Percentiles rank a stretch among this genome's conserved stretches.
These are phyloP conservation scores for Drosophila neoperkinsi DNA, from an alignment of 2,888 invertebrate genomes.

Conservation along the genomic window DNA sequence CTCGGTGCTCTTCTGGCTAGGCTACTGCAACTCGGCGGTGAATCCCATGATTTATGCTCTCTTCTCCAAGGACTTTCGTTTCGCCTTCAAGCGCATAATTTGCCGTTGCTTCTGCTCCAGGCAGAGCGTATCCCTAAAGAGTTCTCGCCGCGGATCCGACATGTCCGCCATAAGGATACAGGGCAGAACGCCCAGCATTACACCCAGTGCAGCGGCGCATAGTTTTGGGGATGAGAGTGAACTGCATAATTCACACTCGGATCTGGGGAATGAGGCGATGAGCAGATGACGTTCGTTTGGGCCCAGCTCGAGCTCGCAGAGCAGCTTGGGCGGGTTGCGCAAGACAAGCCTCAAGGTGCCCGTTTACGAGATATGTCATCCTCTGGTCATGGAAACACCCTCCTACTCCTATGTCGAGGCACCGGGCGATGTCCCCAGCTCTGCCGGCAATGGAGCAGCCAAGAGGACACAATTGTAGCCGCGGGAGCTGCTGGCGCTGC, in stretches of 20 bases:
- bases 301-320: slow-evolving; percentile 83
- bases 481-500: slow-evolving; percentile 61
- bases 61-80: slow-evolving; percentile 97
- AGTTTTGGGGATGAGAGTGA: slow-evolving; percentile 87
- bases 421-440: slow-evolving; percentile 19
- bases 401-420: slow-evolving; percentile 81
- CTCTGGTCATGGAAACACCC: slow-evolving; percentile 85
- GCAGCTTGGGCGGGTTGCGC: slow-evolving; percentile 83
- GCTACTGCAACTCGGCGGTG: slow-evolving; percentile 98
- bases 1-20: slow-evolving; percentile 97
- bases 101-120: slow-evolving; percentile 92
- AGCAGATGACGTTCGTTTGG: slow-evolving; percentile 86
- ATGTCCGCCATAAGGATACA: slow-evolving; percentile 87
- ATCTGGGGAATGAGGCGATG: slow-evolving; percentile 84
- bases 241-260: slow-evolving; percentile 84
- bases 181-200: slow-evolving; percentile 86
- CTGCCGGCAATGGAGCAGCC: slow-evolving; percentile 29
- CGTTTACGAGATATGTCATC: slow-evolving; percentile 85
- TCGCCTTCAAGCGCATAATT: slow-evolving; percentile 96
- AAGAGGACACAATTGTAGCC: slow-evolving; percentile 81
- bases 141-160: slow-evolving; percentile 87
- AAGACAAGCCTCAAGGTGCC: slow-evolving; percentile 84
- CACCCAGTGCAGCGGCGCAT: slow-evolving; percentile 86
- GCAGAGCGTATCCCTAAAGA: slow-evolving; percentile 83
- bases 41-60: slow-evolving; percentile 98